Base-by-base conservation (phyloP, 1,140 invertebrate genomes). In the Aphaenogaster ashmeadi region DNA sequence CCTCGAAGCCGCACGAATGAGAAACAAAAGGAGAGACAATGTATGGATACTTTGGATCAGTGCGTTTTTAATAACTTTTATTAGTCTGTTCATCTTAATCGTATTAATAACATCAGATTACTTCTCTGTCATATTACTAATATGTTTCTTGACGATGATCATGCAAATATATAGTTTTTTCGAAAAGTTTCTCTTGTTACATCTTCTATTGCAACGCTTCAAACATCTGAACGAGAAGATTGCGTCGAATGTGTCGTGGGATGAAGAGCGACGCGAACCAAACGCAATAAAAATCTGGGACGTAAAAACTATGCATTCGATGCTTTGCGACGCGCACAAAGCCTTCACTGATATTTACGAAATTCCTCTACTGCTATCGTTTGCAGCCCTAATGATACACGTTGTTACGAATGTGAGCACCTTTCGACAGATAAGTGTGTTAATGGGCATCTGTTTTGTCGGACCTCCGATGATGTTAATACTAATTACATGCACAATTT, bases 141-240 rank as follows among this genome's bases (percentile, higher is more conserved):
- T 27, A 27, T 27, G 27, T 27, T 27, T 27, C 27, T 27, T 27
- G 27, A 27, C 27, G 5, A 44, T 41, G 5, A 44, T 11, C 1
- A n/a, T 81, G 38, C 52, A 47, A 0, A 44, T 58, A 4, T 33
- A 0, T 36, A 21, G 21, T 41, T 36, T 54, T 27, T 15, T 71
- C 0, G 13, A 56, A 18, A 71, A 44, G 21, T 71, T 44, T 81
- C 36, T 81, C 0, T 3, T 81, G 4, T 13, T 81, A 8, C 47
- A 81, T 41, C 6, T 71, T 7, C 6, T 58, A 11, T 8, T 81
- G 9, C 6, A 36, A 81, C 79, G 79, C 1, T 81, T 81, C 3
- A 81, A 44, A 44, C 79, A 71, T 81, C 2, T 81, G 3, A 81
- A 81, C 15, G 6, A 71, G 6, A 58, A 81, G 18, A 71, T 81